phyloP scores from a whole-genome alignment of 2,888 invertebrate species.

The Acronicta alni region DNA sequence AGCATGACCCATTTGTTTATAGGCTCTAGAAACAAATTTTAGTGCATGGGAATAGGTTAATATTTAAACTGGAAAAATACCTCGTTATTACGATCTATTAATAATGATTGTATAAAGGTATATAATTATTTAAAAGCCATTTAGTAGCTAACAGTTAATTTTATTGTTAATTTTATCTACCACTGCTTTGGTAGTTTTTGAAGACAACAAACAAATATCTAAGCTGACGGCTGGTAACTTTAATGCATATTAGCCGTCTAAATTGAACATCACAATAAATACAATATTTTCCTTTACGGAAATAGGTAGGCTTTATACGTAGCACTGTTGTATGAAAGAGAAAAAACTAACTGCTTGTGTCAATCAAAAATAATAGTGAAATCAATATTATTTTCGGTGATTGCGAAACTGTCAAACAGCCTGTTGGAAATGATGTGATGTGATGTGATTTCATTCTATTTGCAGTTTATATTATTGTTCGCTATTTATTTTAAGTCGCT shows the following conservation, averaged over 20 bases:
- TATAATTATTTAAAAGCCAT: no score
- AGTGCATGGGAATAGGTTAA: no score
- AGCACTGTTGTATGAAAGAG: slow-evolving; percentile 7
- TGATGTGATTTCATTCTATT: slow-evolving; percentile 48
- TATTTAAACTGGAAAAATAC: no score
- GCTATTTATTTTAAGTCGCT: slow-evolving; percentile 24
- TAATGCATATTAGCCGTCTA: not conserved
- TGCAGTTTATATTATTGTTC: slow-evolving; percentile 44
- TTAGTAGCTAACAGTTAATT: no score
- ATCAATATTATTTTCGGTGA: slow-evolving; percentile 79
- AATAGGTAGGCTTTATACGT: slow-evolving; percentile 6
- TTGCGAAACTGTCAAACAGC: slow-evolving; percentile 86
- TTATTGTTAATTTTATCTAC: no score
- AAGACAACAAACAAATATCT: no score
- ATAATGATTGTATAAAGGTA: no score
- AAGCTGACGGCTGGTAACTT: slow-evolving; percentile 26
- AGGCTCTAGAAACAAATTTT: no score
- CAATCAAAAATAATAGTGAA: slow-evolving; percentile 26
- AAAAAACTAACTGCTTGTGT: not conserved
- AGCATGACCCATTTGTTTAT: no score
- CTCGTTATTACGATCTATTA: no score
- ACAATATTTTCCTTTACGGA: not conserved
- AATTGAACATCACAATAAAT: slow-evolving; percentile 13
- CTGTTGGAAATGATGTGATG: slow-evolving; percentile 54
- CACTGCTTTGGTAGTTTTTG: no score